Evolutionary conservation across 2,888 invertebrate species (phyloP), one percentile per base, ranked within the genome.

Genomic region (Ctena decussata): DNA sequence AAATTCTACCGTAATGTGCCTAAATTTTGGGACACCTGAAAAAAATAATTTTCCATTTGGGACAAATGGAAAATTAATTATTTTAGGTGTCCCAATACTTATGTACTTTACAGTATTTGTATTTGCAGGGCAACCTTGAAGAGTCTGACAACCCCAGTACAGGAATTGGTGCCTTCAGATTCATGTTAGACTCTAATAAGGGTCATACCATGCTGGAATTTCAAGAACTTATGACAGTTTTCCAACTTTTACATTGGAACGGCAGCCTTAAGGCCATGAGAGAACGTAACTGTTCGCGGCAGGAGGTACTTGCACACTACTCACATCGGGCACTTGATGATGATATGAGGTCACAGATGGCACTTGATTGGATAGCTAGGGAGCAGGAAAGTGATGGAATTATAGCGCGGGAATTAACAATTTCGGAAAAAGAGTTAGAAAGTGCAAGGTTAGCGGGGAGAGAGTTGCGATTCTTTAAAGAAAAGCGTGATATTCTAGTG

Each of bases 191-290:
- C 92, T 96, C 97, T 81, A 97, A 97, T 94, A 96, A 96, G 86
- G 97, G 97, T 0, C 97, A 98, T 90, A 98, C 98, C 77, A 98
- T 99, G 98, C 96, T 99, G 90, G 98, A 99, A 96, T 99, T 98
- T 96, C 98, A 99, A 96, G 98, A 99, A 96, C 96, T 99, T 94
- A 99, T 99, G 99, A 99, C 98, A n/a, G 98, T 99, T 72, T 99
- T 99, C 96, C 98, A 99, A 96, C 96, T 99, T 91, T 97, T 99
- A 77, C 99, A 99, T 96, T 99, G 99, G 99, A 99, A 99, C 96
- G 99, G 99, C n/a, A 98, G 98, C 91, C 96, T 99, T 92, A 98
- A 98, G 93, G 98, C 98, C 69, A 98, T 99, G 98, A 97, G 98
- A 71, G 98, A 99, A 96, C 97, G 98, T 69, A 98, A 98, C 96